Base-by-base conservation (phyloP, 1,140 invertebrate species). In the Conopomorpha cramerella region DNA sequence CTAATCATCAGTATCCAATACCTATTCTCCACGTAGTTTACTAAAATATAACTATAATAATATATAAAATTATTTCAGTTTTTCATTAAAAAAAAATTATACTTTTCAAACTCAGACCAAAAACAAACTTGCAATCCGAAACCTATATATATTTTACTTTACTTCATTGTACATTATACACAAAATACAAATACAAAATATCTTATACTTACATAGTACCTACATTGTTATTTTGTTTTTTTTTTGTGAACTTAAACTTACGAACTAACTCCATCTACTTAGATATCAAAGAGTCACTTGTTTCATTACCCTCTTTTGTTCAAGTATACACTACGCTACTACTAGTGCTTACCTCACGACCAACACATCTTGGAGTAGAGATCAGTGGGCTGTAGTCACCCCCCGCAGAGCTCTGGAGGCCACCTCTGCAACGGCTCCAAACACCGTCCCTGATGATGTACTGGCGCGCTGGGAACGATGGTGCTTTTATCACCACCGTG, bases 321-420 rank as follows among this genome's bases (percentile, higher is more conserved):
- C n/a, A n/a, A n/a, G n/a, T n/a, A n/a, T n/a, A n/a, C n/a, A n/a
- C n/a, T n/a, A n/a, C n/a, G n/a, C n/a, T n/a, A n/a, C n/a, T n/a
- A n/a, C n/a, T n/a, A n/a, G n/a, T n/a, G n/a, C 8, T 42, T 50
- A 70, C 67, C 56, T 72, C 63, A 39, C 59, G 48, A 18, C 65
- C 67, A 14, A 67, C 55, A 33, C 67, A 72, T 27, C 44, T 49
- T 1, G 67, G 65, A 1, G 33, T 27, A 1, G 49, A 39, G 15
- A 51, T 49, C 1, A 48, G 18, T 11, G 50, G 52, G 3, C 41
- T 55, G 28, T 51, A 66, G 37, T 12, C 7, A 1, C 30, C 23
- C 6, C 29, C n/a, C 4, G 25, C 19, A 2, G 58, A 55, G 16
- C 41, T 42, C 17, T 65, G 59, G 7, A 73, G 28, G 10, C 55